These are phyloP conservation scores for Hylomyscus alleni DNA, from an alignment of 2,797 vertebrate genomes.

Conservation along the genomic window DNA sequence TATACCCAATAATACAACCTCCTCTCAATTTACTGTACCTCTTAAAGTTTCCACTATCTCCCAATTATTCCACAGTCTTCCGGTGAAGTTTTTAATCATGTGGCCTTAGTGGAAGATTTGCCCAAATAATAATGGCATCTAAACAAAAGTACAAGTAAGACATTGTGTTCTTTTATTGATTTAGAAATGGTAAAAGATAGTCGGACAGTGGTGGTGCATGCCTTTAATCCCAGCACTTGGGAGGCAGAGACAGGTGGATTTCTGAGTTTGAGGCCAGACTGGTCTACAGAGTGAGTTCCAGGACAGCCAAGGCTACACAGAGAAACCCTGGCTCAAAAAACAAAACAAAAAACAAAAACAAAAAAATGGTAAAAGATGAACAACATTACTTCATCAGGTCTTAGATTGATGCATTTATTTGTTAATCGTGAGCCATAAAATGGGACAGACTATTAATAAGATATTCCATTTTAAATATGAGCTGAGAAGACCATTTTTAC, in stretches of 20 bases:
- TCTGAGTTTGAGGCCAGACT: too few species aligned
- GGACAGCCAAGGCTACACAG: too few species aligned
- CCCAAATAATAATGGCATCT: too few species aligned
- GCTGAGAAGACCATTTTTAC: not conserved
- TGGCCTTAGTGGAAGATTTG: not conserved
- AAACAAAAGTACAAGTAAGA: not conserved
- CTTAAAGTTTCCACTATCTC: too few species aligned
- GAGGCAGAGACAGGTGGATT: too few species aligned
- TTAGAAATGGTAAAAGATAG: not conserved
- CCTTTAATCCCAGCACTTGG: too few species aligned
- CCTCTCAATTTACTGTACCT: not conserved
- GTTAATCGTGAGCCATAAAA: not conserved
- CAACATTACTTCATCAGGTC: constrained; percentile 7
- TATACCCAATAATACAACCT: not conserved
- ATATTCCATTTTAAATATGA: not conserved
- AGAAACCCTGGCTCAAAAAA: too few species aligned
- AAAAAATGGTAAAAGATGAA: constrained; percentile 5
- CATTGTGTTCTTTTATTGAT: not conserved
- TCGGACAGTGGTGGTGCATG: too few species aligned
- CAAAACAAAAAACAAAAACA: too few species aligned
- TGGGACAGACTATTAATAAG: not conserved
- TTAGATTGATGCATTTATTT: not conserved
- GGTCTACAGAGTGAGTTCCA: too few species aligned
- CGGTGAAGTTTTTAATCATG: not conserved
- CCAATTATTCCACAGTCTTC: not conserved